Base-by-base conservation (phyloP, 2,888 invertebrate species). In the Cabera pusaria region DNA sequence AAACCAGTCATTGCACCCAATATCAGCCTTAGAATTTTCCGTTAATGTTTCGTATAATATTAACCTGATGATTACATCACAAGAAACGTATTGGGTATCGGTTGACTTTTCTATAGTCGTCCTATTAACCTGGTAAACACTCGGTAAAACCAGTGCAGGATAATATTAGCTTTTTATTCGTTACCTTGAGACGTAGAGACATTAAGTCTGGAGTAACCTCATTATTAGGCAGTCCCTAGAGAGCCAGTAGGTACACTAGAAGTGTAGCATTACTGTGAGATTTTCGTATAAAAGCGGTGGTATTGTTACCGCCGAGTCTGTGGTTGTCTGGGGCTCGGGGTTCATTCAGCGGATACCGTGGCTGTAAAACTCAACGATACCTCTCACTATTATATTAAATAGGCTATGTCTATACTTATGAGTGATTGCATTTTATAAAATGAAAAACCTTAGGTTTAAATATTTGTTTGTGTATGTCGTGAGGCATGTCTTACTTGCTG, bases 371-470 rank as follows among this genome's bases (percentile, higher is more conserved):
- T 83, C 87, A 86, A 86, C 82, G 87, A 84, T 85, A 82, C 72
- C 69, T 60, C 65, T 68, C 73, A 74, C 71, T 71, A 69, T 77
- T 65, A 64, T 76, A 63, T 77, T 77, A 79, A 80, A 72, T 86
- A 88, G 85, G 83, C 82, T 86, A 86, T 81, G 78, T 86, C 72
- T 52, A 43, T 79, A 79, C 78, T 72, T 81, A 84, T 75, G 86
- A 80, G 82, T 85, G 86, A 80, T 79, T 86, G 87, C 87, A 87
- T 87, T 87, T 88, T 88, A 85, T 88, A 85, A 75, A 53, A 82
- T 82, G 74, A 77, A 77, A 68, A 68, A 67, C 71, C 57, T 62
- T 82, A 81, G 76, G 65, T 79, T 82, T 79, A 63, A 77, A 77
- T 75, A 74, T 81, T 83, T 81, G 85, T 86, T 84, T 81, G 85